These are phyloP conservation scores for Folsomia candida DNA, from an alignment of 2,888 invertebrate genomes.

Conservation along the genomic window DNA sequence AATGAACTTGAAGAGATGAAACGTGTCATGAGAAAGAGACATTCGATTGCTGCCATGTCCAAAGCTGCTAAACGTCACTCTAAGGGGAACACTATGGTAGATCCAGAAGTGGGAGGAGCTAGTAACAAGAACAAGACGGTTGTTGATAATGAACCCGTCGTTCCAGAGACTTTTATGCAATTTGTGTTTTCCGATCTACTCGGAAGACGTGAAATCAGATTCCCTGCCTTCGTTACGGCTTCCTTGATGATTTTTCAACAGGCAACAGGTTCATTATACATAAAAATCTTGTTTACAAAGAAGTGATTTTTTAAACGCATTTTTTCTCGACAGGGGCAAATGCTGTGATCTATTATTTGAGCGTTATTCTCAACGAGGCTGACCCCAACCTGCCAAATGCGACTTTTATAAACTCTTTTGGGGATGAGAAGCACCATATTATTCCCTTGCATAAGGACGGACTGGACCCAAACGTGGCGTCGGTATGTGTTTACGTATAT, in stretches of 20 bases:
- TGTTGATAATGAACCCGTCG: neutral
- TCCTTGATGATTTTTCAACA: slow-evolving; percentile 58
- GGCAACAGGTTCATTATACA: no score
- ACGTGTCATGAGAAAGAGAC: slow-evolving; percentile 1
- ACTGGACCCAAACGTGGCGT: slow-evolving; percentile 49
- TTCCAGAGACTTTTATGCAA: neutral
- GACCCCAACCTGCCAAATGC: neutral
- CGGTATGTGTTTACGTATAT: no score
- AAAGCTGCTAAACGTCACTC: no score
- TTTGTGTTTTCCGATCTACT: slow-evolving; percentile 1
- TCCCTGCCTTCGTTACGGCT: slow-evolving; percentile 24
- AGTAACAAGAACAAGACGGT: neutral
- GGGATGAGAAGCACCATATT: neutral
- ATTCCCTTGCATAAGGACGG: neutral
- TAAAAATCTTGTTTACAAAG: no score
- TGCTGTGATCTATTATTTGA: slow-evolving; percentile 63
- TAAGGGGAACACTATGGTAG: neutral
- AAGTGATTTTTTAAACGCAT: no score
- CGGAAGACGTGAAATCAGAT: slow-evolving; percentile 19
- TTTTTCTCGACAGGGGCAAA: no score
- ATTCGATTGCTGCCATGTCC: neutral
- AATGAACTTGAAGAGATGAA: slow-evolving; percentile 23
- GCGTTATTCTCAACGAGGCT: slow-evolving; percentile 63
- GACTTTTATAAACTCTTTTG: neutral
- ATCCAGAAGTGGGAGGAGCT: neutral